Evolutionary conservation across 2,888 invertebrate species (phyloP).

Genomic region (Heterodera filipjevi): DNA sequence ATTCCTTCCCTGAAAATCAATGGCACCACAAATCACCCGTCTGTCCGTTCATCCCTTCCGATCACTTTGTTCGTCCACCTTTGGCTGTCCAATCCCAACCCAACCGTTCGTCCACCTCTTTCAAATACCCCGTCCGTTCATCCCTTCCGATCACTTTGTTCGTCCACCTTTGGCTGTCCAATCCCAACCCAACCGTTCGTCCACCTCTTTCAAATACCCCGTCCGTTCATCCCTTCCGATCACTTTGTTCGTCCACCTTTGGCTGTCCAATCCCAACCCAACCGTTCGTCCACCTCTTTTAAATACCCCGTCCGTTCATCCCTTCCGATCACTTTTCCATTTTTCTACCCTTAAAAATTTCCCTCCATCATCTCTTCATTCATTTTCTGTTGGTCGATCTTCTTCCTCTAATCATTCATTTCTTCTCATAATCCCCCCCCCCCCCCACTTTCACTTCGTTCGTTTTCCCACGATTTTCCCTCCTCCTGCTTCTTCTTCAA

Average conservation of each 20-base stretch:
- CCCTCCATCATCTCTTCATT: too few species aligned
- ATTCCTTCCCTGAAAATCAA: background rate
- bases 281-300: too few species aligned
- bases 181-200: too few species aligned
- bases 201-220: too few species aligned
- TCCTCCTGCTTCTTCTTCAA: conserved; percentile 1
- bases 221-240: background rate
- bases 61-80: background rate
- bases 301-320: background rate
- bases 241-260: background rate
- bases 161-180: background rate
- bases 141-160: background rate
- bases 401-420: background rate
- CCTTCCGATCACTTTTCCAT: too few species aligned
- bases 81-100: conserved; percentile 7
- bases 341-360: too few species aligned
- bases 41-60: background rate
- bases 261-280: too few species aligned
- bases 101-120: background rate
- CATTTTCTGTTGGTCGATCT: too few species aligned
- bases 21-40: background rate
- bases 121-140: background rate
- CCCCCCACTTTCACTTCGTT: background rate
- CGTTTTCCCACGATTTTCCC: background rate
- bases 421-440: too few species aligned